Evolutionary conservation across 1,140 invertebrate genomes (phyloP).

Genomic region (Achatina immaculata): DNA sequence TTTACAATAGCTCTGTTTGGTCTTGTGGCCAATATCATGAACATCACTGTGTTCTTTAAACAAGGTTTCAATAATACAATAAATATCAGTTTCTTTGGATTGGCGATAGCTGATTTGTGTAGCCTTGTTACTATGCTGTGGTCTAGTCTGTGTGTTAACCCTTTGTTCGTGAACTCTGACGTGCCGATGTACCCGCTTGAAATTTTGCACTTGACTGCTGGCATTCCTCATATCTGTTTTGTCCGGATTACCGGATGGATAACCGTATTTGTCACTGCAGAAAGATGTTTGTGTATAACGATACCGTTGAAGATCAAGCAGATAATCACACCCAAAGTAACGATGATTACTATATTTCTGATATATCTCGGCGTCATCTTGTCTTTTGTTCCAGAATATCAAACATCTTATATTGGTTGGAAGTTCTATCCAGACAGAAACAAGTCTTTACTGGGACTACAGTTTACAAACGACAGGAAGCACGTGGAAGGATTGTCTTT

Average conservation of each 20-base stretch:
- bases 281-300: conserved; percentile 16
- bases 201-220: background rate
- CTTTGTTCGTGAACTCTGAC: background rate
- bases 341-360: background rate
- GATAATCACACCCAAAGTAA: background rate
- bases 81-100: no score
- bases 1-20: background rate
- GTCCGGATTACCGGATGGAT: conserved; percentile 6
- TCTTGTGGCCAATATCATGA: background rate
- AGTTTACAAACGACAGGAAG: background rate
- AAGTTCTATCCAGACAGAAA: background rate
- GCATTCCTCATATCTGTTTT: conserved; percentile 8
- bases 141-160: background rate
- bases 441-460: background rate
- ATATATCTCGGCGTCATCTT: background rate
- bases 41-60: background rate
- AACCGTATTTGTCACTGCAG: background rate
- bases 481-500: background rate
- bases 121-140: background rate
- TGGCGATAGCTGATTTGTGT: background rate
- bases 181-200: background rate
- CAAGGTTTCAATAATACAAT: background rate
- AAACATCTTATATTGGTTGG: background rate
- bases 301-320: conserved; percentile 1
- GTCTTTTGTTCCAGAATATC: background rate